Base-by-base conservation (phyloP, 1,140 invertebrate genomes). In the Aphelinus certus region DNA sequence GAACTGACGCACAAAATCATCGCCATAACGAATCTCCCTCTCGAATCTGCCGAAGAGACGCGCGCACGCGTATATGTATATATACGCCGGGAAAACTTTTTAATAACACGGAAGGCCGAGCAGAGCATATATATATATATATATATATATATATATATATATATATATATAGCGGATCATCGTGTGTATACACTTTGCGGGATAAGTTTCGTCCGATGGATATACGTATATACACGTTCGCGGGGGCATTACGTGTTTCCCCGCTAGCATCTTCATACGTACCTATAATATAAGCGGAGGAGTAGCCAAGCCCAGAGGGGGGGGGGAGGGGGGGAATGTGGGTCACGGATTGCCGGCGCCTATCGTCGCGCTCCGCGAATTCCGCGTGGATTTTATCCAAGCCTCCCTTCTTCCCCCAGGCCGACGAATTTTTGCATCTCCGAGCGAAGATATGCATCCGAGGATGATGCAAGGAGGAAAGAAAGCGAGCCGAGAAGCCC, bases 351-450 rank as follows among this genome's bases (percentile, higher is more conserved):
- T 3, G 58, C 57, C 48, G n/a, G 55, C 10, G 45, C 45, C n/a
- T 64, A 72, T 73, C 71, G 47, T 65, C 62, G 26, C 7, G 7
- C 71, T 26, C 26, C 46, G n/a, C 9, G 46, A 57, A 64, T 64
- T 61, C 58, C 60, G 51, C 60, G 26, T 2, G 61, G n/a, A 72
- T 66, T 56, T 73, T 48, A 71, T 64, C 26, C 26, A 26, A 26
- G 26, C 26, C 26, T 26, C 26, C 26, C 26, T 26, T 26, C 26
- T 26, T 63, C 55, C 6, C 42, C 71, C 61, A 73, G 61, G 42
- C 26, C 57, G 64, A 7, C 71, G 57, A 73, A 73, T 73, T 66
- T 53, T 42, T 43, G 46, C 57, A 61, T 67, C 55, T 7, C 26
- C 45, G 3, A 48, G 55, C 4, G 7, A 26, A 26, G 26, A 26